These are phyloP conservation scores for Muraenolepis orangiensis DNA, from an alignment of 2,797 vertebrate genomes.

Conservation along the genomic window DNA sequence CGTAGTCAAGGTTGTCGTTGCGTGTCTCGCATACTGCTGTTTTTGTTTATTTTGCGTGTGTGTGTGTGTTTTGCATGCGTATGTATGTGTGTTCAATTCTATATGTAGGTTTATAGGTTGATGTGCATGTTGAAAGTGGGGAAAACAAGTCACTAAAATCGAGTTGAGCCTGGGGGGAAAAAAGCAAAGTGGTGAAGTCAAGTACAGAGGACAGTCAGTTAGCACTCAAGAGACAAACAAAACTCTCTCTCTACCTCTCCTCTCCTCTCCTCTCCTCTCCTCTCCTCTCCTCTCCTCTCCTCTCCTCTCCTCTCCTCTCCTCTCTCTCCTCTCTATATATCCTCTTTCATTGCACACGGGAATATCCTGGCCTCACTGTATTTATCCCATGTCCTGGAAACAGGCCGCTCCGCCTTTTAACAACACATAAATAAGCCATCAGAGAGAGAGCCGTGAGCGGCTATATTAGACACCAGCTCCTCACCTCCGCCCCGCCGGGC, in stretches of 20 bases:
- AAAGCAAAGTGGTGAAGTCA: background rate
- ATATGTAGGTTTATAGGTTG: background rate
- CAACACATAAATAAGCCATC: background rate
- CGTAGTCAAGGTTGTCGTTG: too few relatives aligned
- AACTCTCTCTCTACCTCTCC: background rate
- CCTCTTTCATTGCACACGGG: background rate
- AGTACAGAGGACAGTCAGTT: background rate
- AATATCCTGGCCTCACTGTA: background rate
- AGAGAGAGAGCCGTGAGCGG: background rate
- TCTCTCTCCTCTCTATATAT: background rate
- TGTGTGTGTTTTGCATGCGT: too few relatives aligned
- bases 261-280: too few relatives aligned
- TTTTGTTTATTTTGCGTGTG: too few relatives aligned
- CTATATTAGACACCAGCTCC: background rate
- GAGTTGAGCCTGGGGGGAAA: background rate
- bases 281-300: too few relatives aligned
- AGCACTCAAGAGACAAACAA: background rate
- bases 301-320: too few relatives aligned
- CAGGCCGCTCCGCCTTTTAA: background rate
- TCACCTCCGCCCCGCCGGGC: background rate
- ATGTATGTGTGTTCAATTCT: background rate
- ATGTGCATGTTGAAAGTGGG: background rate
- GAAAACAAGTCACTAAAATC: background rate
- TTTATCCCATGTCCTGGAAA: background rate
- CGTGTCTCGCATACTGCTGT: too few relatives aligned